Conservation (phyloP, 2,113 vertebrate species). For the Triplophysa rosa region DNA sequence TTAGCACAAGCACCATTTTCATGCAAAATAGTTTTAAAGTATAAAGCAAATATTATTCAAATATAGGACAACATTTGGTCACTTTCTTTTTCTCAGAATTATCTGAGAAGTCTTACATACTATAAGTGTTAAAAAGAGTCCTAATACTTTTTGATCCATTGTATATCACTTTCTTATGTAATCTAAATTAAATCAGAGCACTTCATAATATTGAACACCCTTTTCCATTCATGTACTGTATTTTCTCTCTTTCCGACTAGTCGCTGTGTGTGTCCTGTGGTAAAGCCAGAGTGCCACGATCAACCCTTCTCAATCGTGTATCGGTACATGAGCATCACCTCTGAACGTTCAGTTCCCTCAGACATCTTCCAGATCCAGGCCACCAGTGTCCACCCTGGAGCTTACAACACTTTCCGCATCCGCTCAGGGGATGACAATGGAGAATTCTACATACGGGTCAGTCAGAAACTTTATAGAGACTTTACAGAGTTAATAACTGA, state of each 20-base stretch:
- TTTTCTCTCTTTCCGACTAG: conserved; percentile 62
- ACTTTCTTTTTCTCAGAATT: too few relatives aligned
- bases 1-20: too few relatives aligned
- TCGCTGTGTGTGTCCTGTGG: conserved; percentile 83
- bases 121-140: too few relatives aligned
- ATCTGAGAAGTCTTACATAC: too few relatives aligned
- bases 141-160: too few relatives aligned
- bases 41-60: too few relatives aligned
- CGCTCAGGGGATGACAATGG: conserved; percentile 81
- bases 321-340: conserved; percentile 92
- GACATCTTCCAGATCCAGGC: conserved; percentile 94
- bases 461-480: background rate
- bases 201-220: background rate
- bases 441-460: conserved; percentile 90
- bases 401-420: conserved; percentile 91
- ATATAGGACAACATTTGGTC: too few relatives aligned
- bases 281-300: conserved; percentile 79
- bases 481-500: too few relatives aligned
- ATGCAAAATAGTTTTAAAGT: too few relatives aligned
- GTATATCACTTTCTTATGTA: background rate
- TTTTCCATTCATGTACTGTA: background rate
- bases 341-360: conserved; percentile 82
- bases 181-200: background rate
- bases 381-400: conserved; percentile 84
- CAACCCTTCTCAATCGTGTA: conserved; percentile 85